Evolutionary conservation across 2,797 vertebrate species (phyloP).

Genomic region (Tenualosa ilisha): DNA sequence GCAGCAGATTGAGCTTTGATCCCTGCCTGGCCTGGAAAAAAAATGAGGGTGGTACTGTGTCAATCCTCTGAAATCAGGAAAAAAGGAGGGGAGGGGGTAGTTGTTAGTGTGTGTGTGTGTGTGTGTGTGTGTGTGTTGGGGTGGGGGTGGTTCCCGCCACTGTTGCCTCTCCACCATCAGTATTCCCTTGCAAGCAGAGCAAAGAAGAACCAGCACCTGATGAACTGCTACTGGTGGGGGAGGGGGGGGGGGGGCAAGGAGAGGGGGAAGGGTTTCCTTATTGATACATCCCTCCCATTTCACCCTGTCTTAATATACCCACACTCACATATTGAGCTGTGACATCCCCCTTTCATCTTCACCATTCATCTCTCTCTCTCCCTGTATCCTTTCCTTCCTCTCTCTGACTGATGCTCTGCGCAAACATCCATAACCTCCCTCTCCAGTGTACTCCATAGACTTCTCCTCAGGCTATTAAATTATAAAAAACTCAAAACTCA

Average conservation of each 20-base stretch:
- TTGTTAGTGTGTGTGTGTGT: too few relatives aligned
- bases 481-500: too few relatives aligned
- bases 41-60: background rate
- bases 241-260: background rate
- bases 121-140: background rate
- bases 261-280: background rate
- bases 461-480: background rate
- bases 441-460: background rate
- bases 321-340: constrained; percentile 1
- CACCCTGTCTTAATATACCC: background rate
- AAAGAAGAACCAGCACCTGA: background rate
- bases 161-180: background rate
- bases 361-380: constrained; percentile 48
- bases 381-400: constrained; percentile 23
- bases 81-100: background rate
- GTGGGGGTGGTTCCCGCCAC: background rate
- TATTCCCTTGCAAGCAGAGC: background rate
- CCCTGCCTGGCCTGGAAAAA: constrained; percentile 30
- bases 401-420: background rate
- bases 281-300: constrained; percentile 1
- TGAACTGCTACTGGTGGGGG: constrained; percentile 35
- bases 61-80: constrained; percentile 9
- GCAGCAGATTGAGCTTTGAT: constrained; percentile 28
- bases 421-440: constrained; percentile 3
- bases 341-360: background rate